Evolutionary conservation across 2,797 vertebrate genomes (phyloP).

Genomic region (Melanotaenia trifasciata): DNA sequence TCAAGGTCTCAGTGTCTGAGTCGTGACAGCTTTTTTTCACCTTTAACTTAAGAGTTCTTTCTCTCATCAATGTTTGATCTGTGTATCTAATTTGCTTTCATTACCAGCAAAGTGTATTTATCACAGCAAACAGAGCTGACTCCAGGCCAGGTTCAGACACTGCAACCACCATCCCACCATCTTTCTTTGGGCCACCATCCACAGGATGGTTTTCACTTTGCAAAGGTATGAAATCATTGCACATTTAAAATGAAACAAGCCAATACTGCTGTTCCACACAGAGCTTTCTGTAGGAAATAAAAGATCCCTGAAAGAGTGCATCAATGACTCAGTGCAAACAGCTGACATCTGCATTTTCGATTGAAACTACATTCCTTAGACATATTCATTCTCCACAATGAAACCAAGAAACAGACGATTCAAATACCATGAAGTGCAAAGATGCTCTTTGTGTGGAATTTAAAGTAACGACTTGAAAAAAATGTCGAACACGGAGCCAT

Average conservation of each 20-base stretch:
- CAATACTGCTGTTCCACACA: too few relatives aligned
- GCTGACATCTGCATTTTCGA: neutral
- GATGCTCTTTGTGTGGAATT: too few relatives aligned
- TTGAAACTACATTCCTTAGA: too few relatives aligned
- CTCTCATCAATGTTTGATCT: conserved; percentile 4
- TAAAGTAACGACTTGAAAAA: neutral
- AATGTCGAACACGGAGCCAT: neutral
- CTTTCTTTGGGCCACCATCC: neutral
- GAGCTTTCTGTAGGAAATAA: neutral
- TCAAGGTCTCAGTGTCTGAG: conserved; percentile 63
- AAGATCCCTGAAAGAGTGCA: neutral
- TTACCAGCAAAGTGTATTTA: neutral
- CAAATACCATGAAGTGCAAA: too few relatives aligned
- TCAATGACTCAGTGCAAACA: neutral
- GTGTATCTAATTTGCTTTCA: neutral
- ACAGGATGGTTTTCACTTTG: neutral
- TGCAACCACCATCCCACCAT: neutral
- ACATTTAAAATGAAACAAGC: neutral
- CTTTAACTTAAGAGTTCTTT: neutral
- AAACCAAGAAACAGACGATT: too few relatives aligned
- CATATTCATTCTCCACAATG: too few relatives aligned
- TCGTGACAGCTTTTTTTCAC: conserved; percentile 46
- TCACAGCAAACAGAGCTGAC: too few relatives aligned
- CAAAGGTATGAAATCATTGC: neutral
- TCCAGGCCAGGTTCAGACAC: neutral